phyloP scores from a whole-genome alignment of 2,888 invertebrate species.

The Chironomus riparius region DNA sequence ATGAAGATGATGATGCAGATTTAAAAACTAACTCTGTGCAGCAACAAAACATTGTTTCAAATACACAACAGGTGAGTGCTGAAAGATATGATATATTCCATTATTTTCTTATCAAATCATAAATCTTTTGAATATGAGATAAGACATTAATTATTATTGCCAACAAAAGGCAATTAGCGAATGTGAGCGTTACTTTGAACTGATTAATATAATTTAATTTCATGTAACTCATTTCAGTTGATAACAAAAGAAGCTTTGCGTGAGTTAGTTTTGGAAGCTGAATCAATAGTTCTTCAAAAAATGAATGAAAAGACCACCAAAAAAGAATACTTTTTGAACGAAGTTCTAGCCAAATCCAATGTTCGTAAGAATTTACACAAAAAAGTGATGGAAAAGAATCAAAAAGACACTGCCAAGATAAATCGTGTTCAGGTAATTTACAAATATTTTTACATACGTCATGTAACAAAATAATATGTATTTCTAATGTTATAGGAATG shows the following conservation, averaged over 20 bases:
- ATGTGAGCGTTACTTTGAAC: neutral
- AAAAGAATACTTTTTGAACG: slow-evolving; percentile 33
- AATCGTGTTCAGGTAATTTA: slow-evolving; percentile 39
- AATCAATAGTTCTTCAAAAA: slow-evolving; percentile 60
- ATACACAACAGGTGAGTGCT: slow-evolving; percentile 11
- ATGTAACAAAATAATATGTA: neutral
- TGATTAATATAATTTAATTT: neutral
- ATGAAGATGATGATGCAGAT: neutral
- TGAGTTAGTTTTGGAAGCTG: slow-evolving; percentile 69
- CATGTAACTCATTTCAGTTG: slow-evolving; percentile 6
- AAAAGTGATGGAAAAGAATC: slow-evolving; percentile 33
- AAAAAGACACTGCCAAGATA: slow-evolving; percentile 39
- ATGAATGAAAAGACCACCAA: slow-evolving; percentile 16
- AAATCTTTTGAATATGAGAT: neutral
- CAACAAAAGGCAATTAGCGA: neutral
- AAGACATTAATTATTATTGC: neutral
- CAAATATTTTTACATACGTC: neutral
- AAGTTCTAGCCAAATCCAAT: slow-evolving; percentile 30
- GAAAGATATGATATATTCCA: too few relatives aligned
- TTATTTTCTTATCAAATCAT: too few relatives aligned
- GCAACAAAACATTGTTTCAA: slow-evolving; percentile 2
- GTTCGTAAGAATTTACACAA: slow-evolving; percentile 9
- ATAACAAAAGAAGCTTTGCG: slow-evolving; percentile 53
- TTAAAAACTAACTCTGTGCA: neutral
- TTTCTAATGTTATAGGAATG: slow-evolving; percentile 36